These are phyloP conservation scores for Dasysyrphus albostriatus DNA, from an alignment of 2,888 invertebrate species.

Conservation along the genomic window DNA sequence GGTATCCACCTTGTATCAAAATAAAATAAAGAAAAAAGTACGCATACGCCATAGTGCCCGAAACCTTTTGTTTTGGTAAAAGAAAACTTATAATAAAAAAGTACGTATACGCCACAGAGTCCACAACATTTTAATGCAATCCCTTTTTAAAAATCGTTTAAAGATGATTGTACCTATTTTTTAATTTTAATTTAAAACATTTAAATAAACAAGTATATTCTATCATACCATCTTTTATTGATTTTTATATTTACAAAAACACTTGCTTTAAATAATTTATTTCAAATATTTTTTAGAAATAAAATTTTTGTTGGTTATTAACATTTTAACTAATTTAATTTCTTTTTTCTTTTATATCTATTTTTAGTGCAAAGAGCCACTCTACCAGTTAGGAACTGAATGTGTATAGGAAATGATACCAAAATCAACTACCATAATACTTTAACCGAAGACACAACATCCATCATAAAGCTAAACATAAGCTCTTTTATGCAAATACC, in stretches of 20 bases:
- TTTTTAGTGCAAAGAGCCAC: conserved; percentile 92
- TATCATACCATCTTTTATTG: background rate
- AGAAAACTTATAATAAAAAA: too few relatives aligned
- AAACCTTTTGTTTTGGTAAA: too few relatives aligned
- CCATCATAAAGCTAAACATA: conserved; percentile 24
- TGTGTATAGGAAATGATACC: conserved; percentile 86
- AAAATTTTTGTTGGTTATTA: background rate
- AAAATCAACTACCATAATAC: conserved; percentile 38
- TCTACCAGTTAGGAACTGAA: conserved; percentile 91
- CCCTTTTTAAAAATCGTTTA: background rate
- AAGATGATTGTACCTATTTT: background rate
- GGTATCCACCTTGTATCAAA: too few relatives aligned
- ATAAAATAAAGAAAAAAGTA: background rate
- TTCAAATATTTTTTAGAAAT: background rate
- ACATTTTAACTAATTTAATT: conserved; percentile 7
- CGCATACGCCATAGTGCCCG: background rate
- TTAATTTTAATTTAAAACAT: background rate
- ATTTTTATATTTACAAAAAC: background rate
- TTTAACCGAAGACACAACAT: conserved; percentile 22
- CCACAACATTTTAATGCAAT: background rate
- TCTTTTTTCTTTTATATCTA: conserved; percentile 80
- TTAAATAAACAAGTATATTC: background rate
- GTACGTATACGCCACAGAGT: conserved; percentile 9
- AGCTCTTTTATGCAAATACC: background rate
- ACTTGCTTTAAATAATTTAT: background rate